Evolutionary conservation across 2,797 vertebrate genomes (phyloP).

Genomic region (Rhabdomys pumilio): DNA sequence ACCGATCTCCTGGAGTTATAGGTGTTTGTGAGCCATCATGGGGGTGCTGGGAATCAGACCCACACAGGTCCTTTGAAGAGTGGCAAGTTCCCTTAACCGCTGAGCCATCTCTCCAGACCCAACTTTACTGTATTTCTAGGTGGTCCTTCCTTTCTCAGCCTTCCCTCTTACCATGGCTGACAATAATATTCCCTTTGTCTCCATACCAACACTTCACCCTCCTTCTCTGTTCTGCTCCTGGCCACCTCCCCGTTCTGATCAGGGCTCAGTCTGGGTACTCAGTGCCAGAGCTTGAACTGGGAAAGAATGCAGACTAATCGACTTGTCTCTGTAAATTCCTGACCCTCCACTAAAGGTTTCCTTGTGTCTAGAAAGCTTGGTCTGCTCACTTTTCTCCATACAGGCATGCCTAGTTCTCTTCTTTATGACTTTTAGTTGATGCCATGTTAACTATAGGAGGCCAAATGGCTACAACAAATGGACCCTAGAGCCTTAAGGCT

Average conservation of each 20-base stretch:
- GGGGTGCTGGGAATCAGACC: not conserved
- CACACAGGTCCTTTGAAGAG: not conserved
- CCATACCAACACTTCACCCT: not conserved
- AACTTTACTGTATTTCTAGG: not conserved
- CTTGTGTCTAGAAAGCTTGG: not conserved
- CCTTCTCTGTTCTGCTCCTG: not conserved
- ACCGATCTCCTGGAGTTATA: not conserved
- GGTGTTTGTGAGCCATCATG: not conserved
- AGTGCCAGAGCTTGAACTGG: not conserved
- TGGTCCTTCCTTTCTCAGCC: not conserved
- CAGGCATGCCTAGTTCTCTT: not conserved
- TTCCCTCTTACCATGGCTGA: not conserved
- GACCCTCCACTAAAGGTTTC: not conserved
- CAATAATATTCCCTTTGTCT: slow-evolving; percentile 21
- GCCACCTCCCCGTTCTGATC: not conserved
- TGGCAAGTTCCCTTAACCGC: not conserved
- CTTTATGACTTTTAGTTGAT: slow-evolving; percentile 13
- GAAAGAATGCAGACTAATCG: not conserved
- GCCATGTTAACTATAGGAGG: not conserved
- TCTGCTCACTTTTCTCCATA: not conserved
- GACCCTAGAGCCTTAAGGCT: not conserved
- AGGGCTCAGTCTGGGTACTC: not conserved
- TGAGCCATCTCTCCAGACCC: no score
- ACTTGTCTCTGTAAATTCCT: not conserved
- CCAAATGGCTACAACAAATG: slow-evolving; percentile 7